These are phyloP conservation scores for Penaeus vannamei DNA, from an alignment of 1,140 invertebrate genomes.

Conservation along the genomic window DNA sequence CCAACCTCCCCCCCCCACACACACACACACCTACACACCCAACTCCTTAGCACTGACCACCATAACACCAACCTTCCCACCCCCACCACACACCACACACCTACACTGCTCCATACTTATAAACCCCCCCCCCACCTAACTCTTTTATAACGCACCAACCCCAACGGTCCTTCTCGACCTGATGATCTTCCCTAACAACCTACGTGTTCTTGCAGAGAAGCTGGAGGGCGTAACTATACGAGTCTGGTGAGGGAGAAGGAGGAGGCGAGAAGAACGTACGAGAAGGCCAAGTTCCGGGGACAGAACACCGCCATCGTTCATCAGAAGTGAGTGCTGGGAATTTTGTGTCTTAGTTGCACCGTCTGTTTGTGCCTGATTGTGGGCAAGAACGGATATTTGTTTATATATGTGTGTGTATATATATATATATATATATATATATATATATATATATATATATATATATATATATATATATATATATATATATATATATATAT, in stretches of 20 bases:
- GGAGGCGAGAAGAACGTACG: slow-evolving; percentile 59
- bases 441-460: slow-evolving; percentile 13
- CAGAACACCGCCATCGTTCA: slow-evolving; percentile 64
- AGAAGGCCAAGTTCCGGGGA: slow-evolving; percentile 56
- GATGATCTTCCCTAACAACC: too few species aligned
- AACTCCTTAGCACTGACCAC: too few species aligned
- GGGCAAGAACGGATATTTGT: background rate
- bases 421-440: background rate
- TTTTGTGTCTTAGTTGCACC: background rate
- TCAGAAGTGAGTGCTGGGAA: slow-evolving; percentile 59
- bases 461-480: slow-evolving; percentile 7
- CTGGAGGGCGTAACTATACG: slow-evolving; percentile 60
- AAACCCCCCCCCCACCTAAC: too few species aligned
- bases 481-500: background rate
- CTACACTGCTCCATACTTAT: too few species aligned
- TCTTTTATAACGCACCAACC: too few species aligned
- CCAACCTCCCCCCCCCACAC: too few species aligned
- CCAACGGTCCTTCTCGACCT: too few species aligned
- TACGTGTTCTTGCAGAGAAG: slow-evolving; percentile 42
- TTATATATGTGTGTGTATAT: background rate
- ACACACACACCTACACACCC: too few species aligned
- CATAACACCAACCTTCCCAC: too few species aligned
- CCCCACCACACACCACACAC: too few species aligned
- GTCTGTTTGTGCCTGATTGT: background rate
- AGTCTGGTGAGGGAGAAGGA: slow-evolving; percentile 64